Conservation (phyloP, 1,140 invertebrate species). For the Drosophila aff. region DNA sequence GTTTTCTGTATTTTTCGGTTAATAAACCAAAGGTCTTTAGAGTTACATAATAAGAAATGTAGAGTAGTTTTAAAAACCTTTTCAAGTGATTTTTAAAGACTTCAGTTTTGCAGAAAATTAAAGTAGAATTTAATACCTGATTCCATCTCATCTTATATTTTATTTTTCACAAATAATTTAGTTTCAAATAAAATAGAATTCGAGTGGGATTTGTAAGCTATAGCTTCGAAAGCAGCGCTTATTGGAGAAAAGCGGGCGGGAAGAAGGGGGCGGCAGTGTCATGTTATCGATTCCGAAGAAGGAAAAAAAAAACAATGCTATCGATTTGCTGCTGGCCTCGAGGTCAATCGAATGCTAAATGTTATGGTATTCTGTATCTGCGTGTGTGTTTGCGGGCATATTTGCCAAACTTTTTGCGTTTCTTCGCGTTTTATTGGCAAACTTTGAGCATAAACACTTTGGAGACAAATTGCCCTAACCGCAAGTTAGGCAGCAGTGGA, state of each 20-base stretch:
- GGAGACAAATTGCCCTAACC: slow-evolving; percentile 56
- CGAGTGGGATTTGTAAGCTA: neutral
- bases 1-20: neutral
- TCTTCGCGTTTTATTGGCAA: slow-evolving; percentile 51
- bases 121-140: no score
- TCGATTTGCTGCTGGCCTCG: slow-evolving; percentile 59
- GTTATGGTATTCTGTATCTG: slow-evolving; percentile 29
- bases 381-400: slow-evolving; percentile 34
- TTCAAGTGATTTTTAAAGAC: neutral
- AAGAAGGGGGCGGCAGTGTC: slow-evolving; percentile 5
- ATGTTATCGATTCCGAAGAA: slow-evolving; percentile 46
- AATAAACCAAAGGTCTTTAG: neutral
- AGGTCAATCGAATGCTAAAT: slow-evolving; percentile 60
- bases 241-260: neutral
- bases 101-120: no score
- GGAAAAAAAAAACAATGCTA: slow-evolving; percentile 37
- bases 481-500: slow-evolving; percentile 37
- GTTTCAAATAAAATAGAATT: neutral
- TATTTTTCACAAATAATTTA: neutral
- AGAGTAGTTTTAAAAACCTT: neutral
- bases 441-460: slow-evolving; percentile 64
- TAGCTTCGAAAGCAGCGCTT: slow-evolving; percentile 4
- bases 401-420: slow-evolving; percentile 45
- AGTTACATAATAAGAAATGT: neutral
- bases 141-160: no score